Base-by-base conservation (phyloP, 2,113 vertebrate genomes). In the Origma solitaria region DNA sequence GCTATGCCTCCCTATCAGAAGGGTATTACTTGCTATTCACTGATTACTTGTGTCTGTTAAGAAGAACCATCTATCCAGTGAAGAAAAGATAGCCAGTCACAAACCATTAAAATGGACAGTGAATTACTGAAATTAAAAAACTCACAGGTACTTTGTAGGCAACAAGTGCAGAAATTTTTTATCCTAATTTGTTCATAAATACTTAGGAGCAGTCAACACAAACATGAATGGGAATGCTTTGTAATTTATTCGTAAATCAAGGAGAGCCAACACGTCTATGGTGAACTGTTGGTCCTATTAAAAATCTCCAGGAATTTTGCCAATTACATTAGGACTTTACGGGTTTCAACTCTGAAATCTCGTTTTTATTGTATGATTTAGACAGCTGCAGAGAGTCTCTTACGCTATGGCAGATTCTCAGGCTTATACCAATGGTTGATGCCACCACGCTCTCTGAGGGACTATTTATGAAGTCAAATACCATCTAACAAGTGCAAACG, bases 251-350 rank as follows among this genome's bases (percentile, higher is more conserved):
- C 90, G 82, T 85, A 92, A 91, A 70, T 24, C 42, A 58, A 72
- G 68, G 28, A 57, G 6, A 90, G 58, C 76, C 73, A 95, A 58
- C 33, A 70, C 21, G 82, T 71, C 66, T 66, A 62, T 72, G 62
- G 69, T 76, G 65, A 91, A 95, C 85, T 73, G n/a, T 70, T 80
- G 57, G 9, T 44, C 23, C 61, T 92, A 47, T 44, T 80, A 58
- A 85, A 91, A 94, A 86, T 50, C 45, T 70, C 44, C 54, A 88
- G 84, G 78, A 90, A 76, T 94, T 95, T 87, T 95, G 87, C 73
- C 84, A 96, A 42, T 92, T 95, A 54, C 15, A 80, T 69, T 70
- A 85, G 70, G 71, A 90, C 42, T 88, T 92, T n/a, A 87, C 62
- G 50, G 18, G 61, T 83, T 93, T 93, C 28, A 49, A n/a, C 60